Evolutionary conservation across 1,140 invertebrate species (phyloP), one percentile per base, ranked within the genome.

Genomic region (Dryas iulia): DNA sequence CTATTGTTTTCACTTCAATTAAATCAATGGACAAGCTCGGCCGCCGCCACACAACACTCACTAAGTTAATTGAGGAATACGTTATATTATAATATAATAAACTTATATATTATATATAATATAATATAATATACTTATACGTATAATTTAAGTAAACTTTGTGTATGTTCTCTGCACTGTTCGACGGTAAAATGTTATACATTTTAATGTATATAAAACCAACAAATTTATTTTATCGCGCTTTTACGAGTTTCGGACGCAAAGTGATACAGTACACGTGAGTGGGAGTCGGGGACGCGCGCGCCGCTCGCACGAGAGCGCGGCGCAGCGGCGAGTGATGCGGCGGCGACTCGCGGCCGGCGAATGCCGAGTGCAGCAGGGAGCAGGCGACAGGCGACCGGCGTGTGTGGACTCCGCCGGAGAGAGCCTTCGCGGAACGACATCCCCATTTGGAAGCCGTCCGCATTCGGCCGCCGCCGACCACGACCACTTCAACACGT

Each of bases 401-500:
- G n/a, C n/a, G n/a, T n/a, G n/a, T 18, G 39, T n/a, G 39, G 39
- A 47, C 31, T 14, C 59, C 30, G 59, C 59, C 30, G 39, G 39
- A 18, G 59, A 62, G 59, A 62, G 59, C 64, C 12, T 59, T 24
- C 64, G 56, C 28, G 64, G 56, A 66, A 58, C 47, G 54, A 54
- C 30, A 54, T 65, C 63, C 63, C 24, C 63, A 58, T 65, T 65
- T 58, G 63, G 63, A 61, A 61, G 35, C 59, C 10, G 33, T 11
- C 35, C 59, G 23, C 59, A 12, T 33, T 61, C 18, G 56, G 24
- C 33, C n/a, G n/a, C n/a, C n/a, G n/a, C n/a, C 35, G n/a, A 6
- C 33, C 63, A 24, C 33, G n/a, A 47, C 47, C 47, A 23, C 30
- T 8, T 1, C 30, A 24, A 33, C 31, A 25, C 33, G 26, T 8